Evolutionary conservation across 2,797 vertebrate species (phyloP).

Genomic region (Aeoliscus strigatus): DNA sequence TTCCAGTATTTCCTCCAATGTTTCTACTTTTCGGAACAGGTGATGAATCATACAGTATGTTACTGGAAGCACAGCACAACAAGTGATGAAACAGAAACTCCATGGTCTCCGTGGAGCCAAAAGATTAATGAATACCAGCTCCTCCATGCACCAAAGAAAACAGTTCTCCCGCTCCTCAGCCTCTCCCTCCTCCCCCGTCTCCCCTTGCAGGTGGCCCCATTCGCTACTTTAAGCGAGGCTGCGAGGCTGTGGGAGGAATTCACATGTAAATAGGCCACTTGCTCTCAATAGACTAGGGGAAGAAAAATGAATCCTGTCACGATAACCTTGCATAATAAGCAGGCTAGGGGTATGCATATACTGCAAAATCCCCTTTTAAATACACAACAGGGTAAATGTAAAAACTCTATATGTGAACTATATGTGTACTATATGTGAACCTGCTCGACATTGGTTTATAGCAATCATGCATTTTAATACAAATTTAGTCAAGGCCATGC

Average conservation of each 20-base stretch:
- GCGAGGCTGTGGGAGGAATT: constrained; percentile 64
- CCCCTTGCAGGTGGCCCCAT: constrained; percentile 62
- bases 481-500: constrained; percentile 14
- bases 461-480: constrained; percentile 20
- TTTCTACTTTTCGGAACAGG: not conserved
- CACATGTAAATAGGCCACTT: constrained; percentile 75
- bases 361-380: constrained; percentile 44
- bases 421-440: constrained; percentile 37
- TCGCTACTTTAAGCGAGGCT: constrained; percentile 52
- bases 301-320: constrained; percentile 67
- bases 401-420: too few relatives aligned
- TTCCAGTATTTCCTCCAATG: too few relatives aligned
- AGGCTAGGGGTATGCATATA: constrained; percentile 29
- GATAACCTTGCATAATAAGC: constrained; percentile 59
- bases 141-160: constrained; percentile 57
- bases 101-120: constrained; percentile 17
- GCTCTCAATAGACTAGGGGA: constrained; percentile 54
- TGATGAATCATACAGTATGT: not conserved
- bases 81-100: not conserved
- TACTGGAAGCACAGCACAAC: not conserved
- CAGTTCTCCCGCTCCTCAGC: constrained; percentile 57
- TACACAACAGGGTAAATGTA: constrained; percentile 28
- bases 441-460: constrained; percentile 26
- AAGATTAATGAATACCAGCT: constrained; percentile 64
- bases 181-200: constrained; percentile 22